phyloP scores from a whole-genome alignment of 2,888 invertebrate genomes.

The Parascotia fuliginaria region DNA sequence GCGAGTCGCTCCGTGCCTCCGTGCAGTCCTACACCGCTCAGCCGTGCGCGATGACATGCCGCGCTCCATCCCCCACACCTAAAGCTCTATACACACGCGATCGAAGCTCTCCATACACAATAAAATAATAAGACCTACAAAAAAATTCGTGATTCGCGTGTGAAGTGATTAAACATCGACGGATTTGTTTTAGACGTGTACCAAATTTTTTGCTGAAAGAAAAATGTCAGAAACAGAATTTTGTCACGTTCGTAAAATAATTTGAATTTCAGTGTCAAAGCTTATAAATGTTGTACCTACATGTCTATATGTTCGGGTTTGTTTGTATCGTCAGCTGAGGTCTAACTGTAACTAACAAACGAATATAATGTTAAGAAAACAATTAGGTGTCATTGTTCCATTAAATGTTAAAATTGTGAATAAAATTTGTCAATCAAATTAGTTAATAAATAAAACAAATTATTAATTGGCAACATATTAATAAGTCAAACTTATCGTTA shows the following conservation, averaged over 20 bases:
- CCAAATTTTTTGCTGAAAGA: conserved; percentile 39
- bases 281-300: conserved; percentile 73
- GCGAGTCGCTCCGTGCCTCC: conserved; percentile 26
- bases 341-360: conserved; percentile 63
- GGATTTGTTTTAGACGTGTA: conserved; percentile 44
- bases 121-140: conserved; percentile 28
- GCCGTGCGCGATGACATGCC: conserved; percentile 72
- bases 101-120: conserved; percentile 35
- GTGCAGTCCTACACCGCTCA: conserved; percentile 71
- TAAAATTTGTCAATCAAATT: conserved; percentile 22
- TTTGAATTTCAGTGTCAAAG: conserved; percentile 72
- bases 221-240: conserved; percentile 62
- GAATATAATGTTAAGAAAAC: too few species aligned
- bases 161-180: conserved; percentile 52
- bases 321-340: conserved; percentile 41
- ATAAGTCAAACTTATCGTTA: neutral
- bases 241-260: conserved; percentile 77
- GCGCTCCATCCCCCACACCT: conserved; percentile 48
- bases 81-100: conserved; percentile 49
- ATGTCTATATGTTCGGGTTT: conserved; percentile 53
- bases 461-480: conserved; percentile 24
- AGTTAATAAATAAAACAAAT: conserved; percentile 19
- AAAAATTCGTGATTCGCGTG: conserved; percentile 51
- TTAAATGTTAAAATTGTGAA: conserved; percentile 18
- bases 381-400: conserved; percentile 52